Base-by-base conservation (phyloP, 2,888 invertebrate genomes). In the Omphaloscelis lunosa region DNA sequence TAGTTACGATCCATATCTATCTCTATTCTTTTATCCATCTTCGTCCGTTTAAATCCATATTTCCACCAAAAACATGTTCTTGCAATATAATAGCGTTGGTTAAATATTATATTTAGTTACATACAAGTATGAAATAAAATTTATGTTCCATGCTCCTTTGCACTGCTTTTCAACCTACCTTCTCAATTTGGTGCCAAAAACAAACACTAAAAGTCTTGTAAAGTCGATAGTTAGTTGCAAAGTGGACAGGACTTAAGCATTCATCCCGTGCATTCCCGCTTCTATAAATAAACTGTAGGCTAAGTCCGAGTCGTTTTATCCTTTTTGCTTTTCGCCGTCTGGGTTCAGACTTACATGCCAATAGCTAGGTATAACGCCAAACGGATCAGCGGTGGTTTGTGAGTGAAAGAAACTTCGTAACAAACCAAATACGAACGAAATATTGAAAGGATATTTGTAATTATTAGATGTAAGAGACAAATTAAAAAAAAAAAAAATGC, bases 281-380 rank as follows among this genome's bases (percentile, higher is more conserved):
- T 83, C 88, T 88, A 88, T 79, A 88, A 88, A 88, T 88, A 88
- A 78, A 80, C 86, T 79, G 79, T 34, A 72, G 75, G 75, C 74
- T 56, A 53, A 77, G 75, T 80, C 84, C 78, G 82, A 72, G 65
- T 61, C 70, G 80, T 76, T 79, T 72, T 72, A 83, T 39, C 70
- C 82, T 88, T 87, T 88, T 88, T 88, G 75, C 70, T 84, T 75
- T 69, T 84, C 70, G 63, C 69, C 51, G 88, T 89, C 89, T 87
- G 81, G 61, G 45, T 51, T 48, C 53, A 63, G 34, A 39, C 41
- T 29, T 41, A 72, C 63, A 29, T 65, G 53, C 34, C 34, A 72
- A 73, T 86, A 75, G 59, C 61, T 83, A 83, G 59, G 56, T 83
- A 78, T 66, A 65, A 34, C 11, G 53, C 8, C 23, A 41, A 48